A percentile compares a stretch with the other conserved stretches of the same genome.
phyloP scores from a whole-genome alignment of 2,113 vertebrate genomes.

The Clarias gariepinus region DNA sequence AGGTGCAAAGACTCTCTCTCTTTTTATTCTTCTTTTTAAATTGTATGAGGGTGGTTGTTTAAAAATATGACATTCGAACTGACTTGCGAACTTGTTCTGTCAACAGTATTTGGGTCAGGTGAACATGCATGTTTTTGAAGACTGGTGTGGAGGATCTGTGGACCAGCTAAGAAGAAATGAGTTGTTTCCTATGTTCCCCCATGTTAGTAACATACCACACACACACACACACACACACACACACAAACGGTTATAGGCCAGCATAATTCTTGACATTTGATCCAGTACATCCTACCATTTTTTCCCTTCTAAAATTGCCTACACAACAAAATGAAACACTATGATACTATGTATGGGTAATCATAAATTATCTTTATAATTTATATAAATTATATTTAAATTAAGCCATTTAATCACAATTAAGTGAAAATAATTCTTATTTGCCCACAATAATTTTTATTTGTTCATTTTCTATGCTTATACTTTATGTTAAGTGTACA shows the following conservation, averaged over 20 bases:
- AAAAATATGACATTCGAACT: background rate
- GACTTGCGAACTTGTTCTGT: background rate
- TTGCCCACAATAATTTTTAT: too few relatives aligned
- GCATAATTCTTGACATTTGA: background rate
- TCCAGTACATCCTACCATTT: background rate
- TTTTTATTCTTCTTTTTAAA: background rate
- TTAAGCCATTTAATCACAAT: background rate
- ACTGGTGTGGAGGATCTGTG: conserved; percentile 46
- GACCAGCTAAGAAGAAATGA: conserved; percentile 27
- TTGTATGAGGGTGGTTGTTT: background rate
- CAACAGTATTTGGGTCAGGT: conserved; percentile 32
- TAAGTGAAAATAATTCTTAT: too few relatives aligned
- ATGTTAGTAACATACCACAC: conserved; percentile 27
- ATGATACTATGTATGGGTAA: background rate
- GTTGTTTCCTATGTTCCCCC: conserved; percentile 42
- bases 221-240: conserved; percentile 2
- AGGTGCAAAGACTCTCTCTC: background rate
- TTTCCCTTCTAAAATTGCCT: background rate
- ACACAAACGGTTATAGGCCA: background rate
- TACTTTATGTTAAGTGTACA: background rate
- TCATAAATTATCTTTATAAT: background rate
- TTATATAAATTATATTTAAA: too few relatives aligned
- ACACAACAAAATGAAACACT: background rate
- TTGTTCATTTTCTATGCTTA: background rate
- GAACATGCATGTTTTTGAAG: conserved; percentile 50